Conservation (phyloP, 2,888 invertebrate species). For the Noctua janthe region DNA sequence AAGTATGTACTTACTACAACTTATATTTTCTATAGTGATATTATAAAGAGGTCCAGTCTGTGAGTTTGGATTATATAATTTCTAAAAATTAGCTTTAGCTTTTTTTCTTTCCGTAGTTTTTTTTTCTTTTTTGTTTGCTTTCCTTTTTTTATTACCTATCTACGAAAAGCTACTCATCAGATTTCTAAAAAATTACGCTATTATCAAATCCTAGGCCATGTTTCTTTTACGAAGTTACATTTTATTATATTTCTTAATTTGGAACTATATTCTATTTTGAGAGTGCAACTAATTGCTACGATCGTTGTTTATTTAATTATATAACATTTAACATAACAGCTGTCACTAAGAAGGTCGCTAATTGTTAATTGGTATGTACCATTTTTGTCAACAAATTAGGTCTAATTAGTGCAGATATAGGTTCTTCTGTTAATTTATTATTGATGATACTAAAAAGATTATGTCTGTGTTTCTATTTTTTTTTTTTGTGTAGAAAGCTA, state of each 20-base stretch:
- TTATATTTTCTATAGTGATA: neutral
- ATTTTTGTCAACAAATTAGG: slow-evolving; percentile 14
- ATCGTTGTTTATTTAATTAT: neutral
- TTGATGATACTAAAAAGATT: neutral
- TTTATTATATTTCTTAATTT: neutral
- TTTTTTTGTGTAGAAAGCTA: neutral
- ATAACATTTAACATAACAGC: slow-evolving; percentile 17
- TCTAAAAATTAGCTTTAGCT: no score
- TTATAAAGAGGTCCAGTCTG: neutral
- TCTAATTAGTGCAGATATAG: slow-evolving; percentile 5
- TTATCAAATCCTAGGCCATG: neutral
- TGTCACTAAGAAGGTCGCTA: slow-evolving; percentile 21
- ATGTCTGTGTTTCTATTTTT: neutral
- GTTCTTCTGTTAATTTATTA: neutral
- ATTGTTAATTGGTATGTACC: slow-evolving; percentile 5
- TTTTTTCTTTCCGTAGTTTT: no score
- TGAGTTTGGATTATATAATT: neutral
- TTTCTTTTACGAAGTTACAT: neutral
- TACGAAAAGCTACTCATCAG: neutral
- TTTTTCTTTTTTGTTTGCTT: no score
- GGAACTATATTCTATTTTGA: neutral
- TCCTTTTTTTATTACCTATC: no score
- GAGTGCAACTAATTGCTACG: neutral
- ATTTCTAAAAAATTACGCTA: neutral
- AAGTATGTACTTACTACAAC: neutral